Evolutionary conservation across 2,113 vertebrate genomes (phyloP).

Genomic region (Mesocricetus auratus): DNA sequence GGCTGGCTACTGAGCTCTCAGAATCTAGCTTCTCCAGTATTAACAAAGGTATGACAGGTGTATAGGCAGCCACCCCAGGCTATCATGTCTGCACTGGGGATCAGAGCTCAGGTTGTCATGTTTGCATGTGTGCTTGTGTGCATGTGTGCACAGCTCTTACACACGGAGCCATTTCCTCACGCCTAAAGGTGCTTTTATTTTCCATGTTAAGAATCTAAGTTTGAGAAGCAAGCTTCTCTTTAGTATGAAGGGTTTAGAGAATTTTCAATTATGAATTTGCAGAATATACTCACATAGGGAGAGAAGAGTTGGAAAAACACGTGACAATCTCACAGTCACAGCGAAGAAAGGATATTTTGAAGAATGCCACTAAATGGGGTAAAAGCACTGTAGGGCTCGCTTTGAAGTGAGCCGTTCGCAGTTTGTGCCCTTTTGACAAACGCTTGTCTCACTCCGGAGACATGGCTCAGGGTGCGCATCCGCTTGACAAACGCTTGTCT

Average conservation of each 20-base stretch:
- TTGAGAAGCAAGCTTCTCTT: constrained; percentile 1
- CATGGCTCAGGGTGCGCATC: not conserved
- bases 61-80: not conserved
- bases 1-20: no score
- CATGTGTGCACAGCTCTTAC: not conserved
- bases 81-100: not conserved
- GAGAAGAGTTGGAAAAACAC: constrained; percentile 10
- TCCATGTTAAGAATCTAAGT: not conserved
- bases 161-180: not conserved
- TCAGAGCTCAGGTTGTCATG: not conserved
- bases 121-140: not conserved
- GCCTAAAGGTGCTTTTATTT: not conserved
- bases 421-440: constrained; percentile 58
- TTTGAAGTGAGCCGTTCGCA: constrained; percentile 52
- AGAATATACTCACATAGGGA: not conserved
- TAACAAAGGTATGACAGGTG: no score
- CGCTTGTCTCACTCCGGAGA: constrained; percentile 57
- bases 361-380: not conserved
- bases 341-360: not conserved
- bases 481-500: no score
- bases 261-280: constrained; percentile 21
- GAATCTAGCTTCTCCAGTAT: not conserved
- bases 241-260: not conserved
- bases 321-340: not conserved
- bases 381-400: not conserved